Conservation (phyloP, 2,888 invertebrate species). For the Nomada flava region DNA sequence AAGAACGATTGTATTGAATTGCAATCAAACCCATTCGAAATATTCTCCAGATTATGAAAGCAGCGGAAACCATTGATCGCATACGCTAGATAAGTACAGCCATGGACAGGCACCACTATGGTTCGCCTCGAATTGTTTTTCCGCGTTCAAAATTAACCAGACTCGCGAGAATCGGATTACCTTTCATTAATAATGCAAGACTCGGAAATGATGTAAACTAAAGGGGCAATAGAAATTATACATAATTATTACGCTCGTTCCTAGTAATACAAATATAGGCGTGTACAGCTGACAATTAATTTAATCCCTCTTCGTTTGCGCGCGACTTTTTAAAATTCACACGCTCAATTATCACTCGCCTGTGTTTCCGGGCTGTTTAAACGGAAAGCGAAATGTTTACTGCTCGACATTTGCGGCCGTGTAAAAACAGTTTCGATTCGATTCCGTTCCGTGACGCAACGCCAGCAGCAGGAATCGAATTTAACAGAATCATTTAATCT, state of each 20-base stretch:
- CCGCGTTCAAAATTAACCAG: background rate
- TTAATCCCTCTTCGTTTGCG: background rate
- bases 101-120: background rate
- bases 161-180: slow-evolving; percentile 1
- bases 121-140: background rate
- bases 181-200: background rate
- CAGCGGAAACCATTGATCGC: background rate
- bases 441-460: background rate
- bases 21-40: slow-evolving; percentile 9
- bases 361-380: background rate
- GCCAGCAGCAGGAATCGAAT: background rate
- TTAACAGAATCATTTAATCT: background rate
- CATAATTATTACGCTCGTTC: background rate
- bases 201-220: background rate
- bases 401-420: background rate
- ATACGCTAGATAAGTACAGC: slow-evolving; percentile 12
- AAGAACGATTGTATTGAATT: background rate
- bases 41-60: background rate
- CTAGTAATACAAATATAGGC: background rate
- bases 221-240: slow-evolving; percentile 27
- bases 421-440: background rate
- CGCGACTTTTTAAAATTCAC: background rate
- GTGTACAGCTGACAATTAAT: slow-evolving; percentile 4
- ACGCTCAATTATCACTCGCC: slow-evolving; percentile 16
- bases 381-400: background rate